Conservation (phyloP, 1,140 invertebrate genomes). For the Tetramorium parvispinum region DNA sequence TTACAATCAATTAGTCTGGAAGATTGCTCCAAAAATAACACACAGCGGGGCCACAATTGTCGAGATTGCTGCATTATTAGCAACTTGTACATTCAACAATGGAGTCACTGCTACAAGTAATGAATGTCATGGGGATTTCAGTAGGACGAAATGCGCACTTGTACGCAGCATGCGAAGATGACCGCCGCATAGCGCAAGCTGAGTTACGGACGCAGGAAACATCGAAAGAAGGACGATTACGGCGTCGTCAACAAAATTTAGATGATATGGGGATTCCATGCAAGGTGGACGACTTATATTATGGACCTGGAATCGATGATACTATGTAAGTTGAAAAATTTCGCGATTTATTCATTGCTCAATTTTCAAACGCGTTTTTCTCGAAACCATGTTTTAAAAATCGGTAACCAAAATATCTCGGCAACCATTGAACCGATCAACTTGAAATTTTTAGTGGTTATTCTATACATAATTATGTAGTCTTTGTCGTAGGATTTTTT, state of each 20-base stretch:
- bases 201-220: neutral
- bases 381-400: no score
- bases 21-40: slow-evolving; percentile 2
- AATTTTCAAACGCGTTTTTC: no score
- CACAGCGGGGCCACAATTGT: neutral
- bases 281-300: neutral
- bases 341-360: no score
- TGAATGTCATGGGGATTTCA: neutral
- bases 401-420: no score
- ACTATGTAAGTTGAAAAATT: no score
- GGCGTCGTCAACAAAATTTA: neutral
- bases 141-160: neutral
- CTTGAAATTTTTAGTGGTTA: no score
- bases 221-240: neutral
- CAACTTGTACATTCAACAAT: slow-evolving; percentile 3
- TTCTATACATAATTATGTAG: no score
- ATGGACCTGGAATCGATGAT: slow-evolving; percentile 1
- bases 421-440: no score
- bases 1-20: neutral
- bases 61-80: neutral
- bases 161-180: neutral
- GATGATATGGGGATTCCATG: neutral
- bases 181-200: neutral
- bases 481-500: no score
- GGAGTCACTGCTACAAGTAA: neutral